Base-by-base conservation (phyloP, 2,113 vertebrate species). In the Lonchura striata region DNA sequence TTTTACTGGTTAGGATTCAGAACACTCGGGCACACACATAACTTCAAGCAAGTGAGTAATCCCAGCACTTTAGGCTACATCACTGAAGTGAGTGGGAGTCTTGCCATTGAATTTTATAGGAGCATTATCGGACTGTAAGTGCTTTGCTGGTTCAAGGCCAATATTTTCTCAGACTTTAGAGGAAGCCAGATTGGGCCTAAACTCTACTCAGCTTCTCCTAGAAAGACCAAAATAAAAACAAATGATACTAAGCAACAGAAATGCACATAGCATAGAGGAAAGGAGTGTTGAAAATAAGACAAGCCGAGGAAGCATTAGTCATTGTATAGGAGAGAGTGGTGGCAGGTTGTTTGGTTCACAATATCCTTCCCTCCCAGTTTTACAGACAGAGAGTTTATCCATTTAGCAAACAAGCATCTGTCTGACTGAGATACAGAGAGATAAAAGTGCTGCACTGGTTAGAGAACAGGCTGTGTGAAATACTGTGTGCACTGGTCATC, bases 201-300 rank as follows among this genome's bases (percentile, higher is more conserved):
- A 81, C 71, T 70, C 87, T 60, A 78, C 64, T 59, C 60, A 75
- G 86, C 25, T 70, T 90, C 93, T 93, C 90, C 90, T 93, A 82
- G 90, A 96, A 95, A 84, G 90, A 95, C 15, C 80, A 96, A 95
- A 96, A 97, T 96, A 97, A 96, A 97, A 97, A 90, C 86, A 95
- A 95, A 88, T 52, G 31, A 94, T 94, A 64, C 94, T 94, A 96
- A 93, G 96, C 90, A 94, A 96, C 93, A 92, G 80, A 85, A 96
- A 95, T 88, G 68, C 60, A 79, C 68, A 81, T 30, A 90, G 56
- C 76, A 86, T 53, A 53, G 76, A 75, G 10, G n/a, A 85, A 88
- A 81, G 44, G 49, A 83, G 66, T 1, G 0, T 0, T 71, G 82
- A 93, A 68, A 68, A 31, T 39, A 82, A 63, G 90, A 94, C 24